Conservation (phyloP, 2,113 vertebrate genomes). For the Leptosomus discolor region DNA sequence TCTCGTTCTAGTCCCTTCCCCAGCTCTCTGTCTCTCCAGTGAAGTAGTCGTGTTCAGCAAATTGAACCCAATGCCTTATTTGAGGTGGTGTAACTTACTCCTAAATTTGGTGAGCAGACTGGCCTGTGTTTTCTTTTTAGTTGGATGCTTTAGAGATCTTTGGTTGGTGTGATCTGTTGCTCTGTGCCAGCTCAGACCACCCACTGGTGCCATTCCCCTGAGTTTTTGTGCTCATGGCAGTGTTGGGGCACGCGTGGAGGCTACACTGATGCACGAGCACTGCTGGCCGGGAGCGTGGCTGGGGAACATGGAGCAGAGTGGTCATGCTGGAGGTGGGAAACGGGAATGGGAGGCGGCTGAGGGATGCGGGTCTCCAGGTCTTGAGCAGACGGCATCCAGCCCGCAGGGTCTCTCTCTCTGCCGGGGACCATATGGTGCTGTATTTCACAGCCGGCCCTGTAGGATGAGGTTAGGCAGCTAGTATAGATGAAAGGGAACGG, state of each 20-base stretch:
- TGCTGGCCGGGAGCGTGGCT: neutral
- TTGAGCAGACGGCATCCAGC: neutral
- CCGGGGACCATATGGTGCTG: slow-evolving; percentile 1
- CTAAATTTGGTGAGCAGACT: neutral
- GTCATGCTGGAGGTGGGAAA: neutral
- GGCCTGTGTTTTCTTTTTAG: neutral
- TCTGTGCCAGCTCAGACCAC: neutral
- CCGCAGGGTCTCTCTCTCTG: neutral
- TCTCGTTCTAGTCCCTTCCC: neutral
- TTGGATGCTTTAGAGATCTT: neutral
- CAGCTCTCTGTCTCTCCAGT: neutral
- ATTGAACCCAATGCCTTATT: neutral
- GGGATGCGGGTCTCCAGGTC: neutral
- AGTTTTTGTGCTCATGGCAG: neutral
- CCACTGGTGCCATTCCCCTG: neutral
- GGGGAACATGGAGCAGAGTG: fast-evolving
- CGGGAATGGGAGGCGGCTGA: neutral
- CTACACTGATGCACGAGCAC: fast-evolving
- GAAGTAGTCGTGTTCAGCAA: fast-evolving
- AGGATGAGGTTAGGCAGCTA: fast-evolving
- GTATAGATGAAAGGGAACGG: neutral
- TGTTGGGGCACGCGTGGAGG: fast-evolving
- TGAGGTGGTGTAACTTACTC: neutral
- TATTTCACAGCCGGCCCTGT: neutral
- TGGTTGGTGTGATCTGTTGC: neutral